Evolutionary conservation across 1,140 invertebrate genomes (phyloP).

Genomic region (Diploscapter pachys): DNA sequence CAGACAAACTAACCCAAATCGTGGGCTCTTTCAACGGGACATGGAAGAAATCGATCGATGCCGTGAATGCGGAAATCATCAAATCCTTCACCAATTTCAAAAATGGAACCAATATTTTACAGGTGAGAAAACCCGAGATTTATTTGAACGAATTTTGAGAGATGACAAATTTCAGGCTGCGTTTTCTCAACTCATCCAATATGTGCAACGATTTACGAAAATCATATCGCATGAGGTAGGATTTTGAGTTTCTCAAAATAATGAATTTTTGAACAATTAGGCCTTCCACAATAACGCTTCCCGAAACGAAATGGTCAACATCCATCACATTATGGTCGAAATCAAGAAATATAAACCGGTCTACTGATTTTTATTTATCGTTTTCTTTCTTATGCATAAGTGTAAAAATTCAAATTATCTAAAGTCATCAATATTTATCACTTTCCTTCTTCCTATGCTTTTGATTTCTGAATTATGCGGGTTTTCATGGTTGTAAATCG

Average conservation of each 20-base stretch:
- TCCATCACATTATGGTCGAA: conserved; percentile 98
- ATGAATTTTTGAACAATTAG: too few relatives aligned
- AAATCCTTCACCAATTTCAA: conserved; percentile 92
- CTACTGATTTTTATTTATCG: conserved; percentile 56
- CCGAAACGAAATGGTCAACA: conserved; percentile 86
- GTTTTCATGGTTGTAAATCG: too few relatives aligned
- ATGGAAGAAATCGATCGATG: conserved; percentile 91
- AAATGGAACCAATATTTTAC: conserved; percentile 83
- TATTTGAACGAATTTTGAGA: background rate
- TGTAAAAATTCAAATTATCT: too few relatives aligned
- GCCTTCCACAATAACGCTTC: conserved; percentile 68
- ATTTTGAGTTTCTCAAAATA: too few relatives aligned
- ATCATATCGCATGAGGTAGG: conserved; percentile 73
- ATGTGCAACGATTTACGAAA: conserved; percentile 95
- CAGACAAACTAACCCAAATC: conserved; percentile 73
- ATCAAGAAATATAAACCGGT: conserved; percentile 96
- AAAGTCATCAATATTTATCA: too few relatives aligned
- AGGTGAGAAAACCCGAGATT: conserved; percentile 59
- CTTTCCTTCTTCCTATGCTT: too few relatives aligned
- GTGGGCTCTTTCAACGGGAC: conserved; percentile 82
- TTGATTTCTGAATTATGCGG: too few relatives aligned
- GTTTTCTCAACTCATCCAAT: conserved; percentile 90
- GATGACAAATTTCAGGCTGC: conserved; percentile 70
- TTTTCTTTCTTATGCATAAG: too few relatives aligned
- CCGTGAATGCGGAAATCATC: conserved; percentile 88